phyloP scores from a whole-genome alignment of 1,140 invertebrate genomes.

The Idris sp. region DNA sequence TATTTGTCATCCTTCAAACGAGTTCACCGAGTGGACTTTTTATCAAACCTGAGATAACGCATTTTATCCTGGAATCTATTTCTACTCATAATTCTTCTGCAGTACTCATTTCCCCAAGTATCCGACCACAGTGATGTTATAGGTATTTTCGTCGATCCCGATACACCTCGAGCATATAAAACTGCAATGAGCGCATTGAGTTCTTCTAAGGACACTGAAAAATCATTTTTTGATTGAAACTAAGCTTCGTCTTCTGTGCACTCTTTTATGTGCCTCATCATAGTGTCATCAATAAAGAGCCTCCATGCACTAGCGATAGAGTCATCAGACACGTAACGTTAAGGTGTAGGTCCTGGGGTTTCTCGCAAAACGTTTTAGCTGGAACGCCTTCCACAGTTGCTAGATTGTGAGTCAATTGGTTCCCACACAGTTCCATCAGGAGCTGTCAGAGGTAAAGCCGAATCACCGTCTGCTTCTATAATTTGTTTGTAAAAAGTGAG shows the following conservation, averaged over 20 bases:
- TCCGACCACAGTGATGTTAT: neutral
- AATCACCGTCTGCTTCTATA: no score
- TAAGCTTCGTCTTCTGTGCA: constrained; percentile 7
- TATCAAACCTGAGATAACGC: constrained; percentile 7
- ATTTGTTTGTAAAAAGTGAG: no score
- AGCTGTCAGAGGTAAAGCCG: no score
- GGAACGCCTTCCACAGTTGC: no score
- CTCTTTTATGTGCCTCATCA: constrained; percentile 5
- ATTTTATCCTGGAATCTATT: constrained; percentile 17
- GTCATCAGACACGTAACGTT: constrained; percentile 1
- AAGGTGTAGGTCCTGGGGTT: neutral
- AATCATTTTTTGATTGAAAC: constrained; percentile 1
- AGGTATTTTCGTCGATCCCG: constrained; percentile 3
- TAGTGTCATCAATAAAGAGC: constrained; percentile 7
- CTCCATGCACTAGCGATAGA: constrained; percentile 1
- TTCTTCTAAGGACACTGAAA: neutral
- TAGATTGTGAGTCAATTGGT: no score
- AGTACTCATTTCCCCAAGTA: constrained; percentile 4
- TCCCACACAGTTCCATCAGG: no score
- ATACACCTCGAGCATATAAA: constrained; percentile 11
- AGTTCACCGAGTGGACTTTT: neutral
- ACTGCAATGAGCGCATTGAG: constrained; percentile 10
- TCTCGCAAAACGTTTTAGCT: constrained; percentile 3
- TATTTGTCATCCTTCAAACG: neutral
- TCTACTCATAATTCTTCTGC: constrained; percentile 5